phyloP scores from a whole-genome alignment of 1,140 invertebrate genomes.

The Mylabris phalerata region DNA sequence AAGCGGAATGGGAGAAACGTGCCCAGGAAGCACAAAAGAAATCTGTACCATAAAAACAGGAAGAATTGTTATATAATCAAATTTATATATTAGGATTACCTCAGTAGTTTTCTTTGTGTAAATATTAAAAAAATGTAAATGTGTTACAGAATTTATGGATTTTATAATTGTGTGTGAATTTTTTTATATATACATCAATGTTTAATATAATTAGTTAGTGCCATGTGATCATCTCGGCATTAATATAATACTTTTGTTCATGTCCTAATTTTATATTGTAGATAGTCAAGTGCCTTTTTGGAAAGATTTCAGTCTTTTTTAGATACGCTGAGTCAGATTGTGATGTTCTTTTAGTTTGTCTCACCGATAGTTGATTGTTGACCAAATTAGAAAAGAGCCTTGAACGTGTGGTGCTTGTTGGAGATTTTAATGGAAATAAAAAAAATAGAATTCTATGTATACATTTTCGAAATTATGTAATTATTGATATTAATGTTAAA shows the following conservation, averaged over 20 bases:
- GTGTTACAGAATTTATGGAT: background rate
- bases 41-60: conserved; percentile 15
- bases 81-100: conserved; percentile 1
- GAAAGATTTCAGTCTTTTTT: conserved; percentile 3
- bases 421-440: background rate
- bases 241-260: conserved; percentile 16
- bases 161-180: background rate
- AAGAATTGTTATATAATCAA: background rate
- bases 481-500: conserved; percentile 8
- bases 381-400: conserved; percentile 16
- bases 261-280: conserved; percentile 16
- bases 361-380: conserved; percentile 3
- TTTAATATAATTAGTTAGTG: conserved; percentile 11
- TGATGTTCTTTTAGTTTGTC: conserved; percentile 8
- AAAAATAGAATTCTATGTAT: conserved; percentile 11
- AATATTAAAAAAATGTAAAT: background rate
- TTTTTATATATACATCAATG: background rate
- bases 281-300: conserved; percentile 21
- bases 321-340: conserved; percentile 11
- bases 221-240: conserved; percentile 22
- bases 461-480: conserved; percentile 11
- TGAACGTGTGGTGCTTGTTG: conserved; percentile 19
- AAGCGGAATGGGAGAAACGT: conserved; percentile 66
- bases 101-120: conserved; percentile 1
- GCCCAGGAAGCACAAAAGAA: conserved; percentile 55